Evolutionary conservation across 2,888 invertebrate genomes (phyloP), one percentile per base, ranked within the genome.

Genomic region (Diadromus collaris): DNA sequence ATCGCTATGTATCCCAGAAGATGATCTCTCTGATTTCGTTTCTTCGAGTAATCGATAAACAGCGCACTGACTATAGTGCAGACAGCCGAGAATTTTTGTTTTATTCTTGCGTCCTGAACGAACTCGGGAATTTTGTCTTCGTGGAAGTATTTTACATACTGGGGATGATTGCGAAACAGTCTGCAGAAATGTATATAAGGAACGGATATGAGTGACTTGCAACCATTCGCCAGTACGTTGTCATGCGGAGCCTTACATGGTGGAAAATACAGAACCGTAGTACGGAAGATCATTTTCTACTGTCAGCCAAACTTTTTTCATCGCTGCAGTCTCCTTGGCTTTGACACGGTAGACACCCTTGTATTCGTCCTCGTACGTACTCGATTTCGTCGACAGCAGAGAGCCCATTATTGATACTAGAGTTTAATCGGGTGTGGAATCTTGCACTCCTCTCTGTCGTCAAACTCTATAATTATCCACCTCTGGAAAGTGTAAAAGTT

Each of bases 1-100:
- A 82, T 82, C 16, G 82, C 82, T 24, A 82, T 65, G 56, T 82
- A 81, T 13, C 81, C 81, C 34, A 82, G 67, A 16, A 82, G 58
- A 48, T 81, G 67, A 32, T 82, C 76, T n/a, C 82, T 54, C 56
- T 72, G 72, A 27, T 58, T 63, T 13, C 67, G 68, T 63, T 79
- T 80, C 16, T 67, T 79, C 16, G 69, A 76, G 65, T 81, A 82
- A 70, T 81, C 76, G 32, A 82, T 38, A 19, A 82, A 79, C 24
- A 82, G 74, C 27, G 71, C 71, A 51, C 81, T 79, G 27, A 70
- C 60, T 34, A 73, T 46, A 9, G 70, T 63, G 29, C 76, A 81
- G 29, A 76, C 70, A 2, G 77, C 51, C 6, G 58, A 71, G 51
- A 82, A 80, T 73, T 79, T 79, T 9, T 69, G 76, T 34, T 73